Evolutionary conservation across 2,797 vertebrate species (phyloP).

Genomic region (Cichlasoma orientale): DNA sequence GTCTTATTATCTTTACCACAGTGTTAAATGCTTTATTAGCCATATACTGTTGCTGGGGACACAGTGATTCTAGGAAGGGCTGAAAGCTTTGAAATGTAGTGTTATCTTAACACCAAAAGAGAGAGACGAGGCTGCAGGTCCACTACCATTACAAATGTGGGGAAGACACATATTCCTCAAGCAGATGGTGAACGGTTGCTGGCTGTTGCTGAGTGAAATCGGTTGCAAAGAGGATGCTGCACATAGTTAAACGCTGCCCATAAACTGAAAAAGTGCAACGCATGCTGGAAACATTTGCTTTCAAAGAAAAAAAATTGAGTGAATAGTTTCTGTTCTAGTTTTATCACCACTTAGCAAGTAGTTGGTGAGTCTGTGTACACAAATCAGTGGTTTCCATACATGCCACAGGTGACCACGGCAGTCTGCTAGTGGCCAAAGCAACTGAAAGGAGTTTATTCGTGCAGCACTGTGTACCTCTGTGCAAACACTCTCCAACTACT

Average conservation of each 20-base stretch:
- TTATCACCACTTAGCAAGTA: background rate
- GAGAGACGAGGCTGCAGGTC: background rate
- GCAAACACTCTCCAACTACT: background rate
- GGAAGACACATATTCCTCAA: rapidly evolving
- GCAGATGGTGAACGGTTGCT: background rate
- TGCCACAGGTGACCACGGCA: rapidly evolving
- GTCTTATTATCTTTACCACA: conserved; percentile 16
- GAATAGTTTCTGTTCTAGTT: background rate
- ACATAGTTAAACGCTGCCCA: no score
- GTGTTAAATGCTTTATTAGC: conserved; percentile 27
- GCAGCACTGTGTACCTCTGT: background rate
- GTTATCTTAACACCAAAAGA: background rate
- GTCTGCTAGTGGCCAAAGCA: background rate
- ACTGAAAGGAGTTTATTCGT: background rate
- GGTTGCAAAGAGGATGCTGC: background rate
- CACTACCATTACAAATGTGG: no score
- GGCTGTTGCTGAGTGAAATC: background rate
- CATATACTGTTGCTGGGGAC: background rate
- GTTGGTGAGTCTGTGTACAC: background rate
- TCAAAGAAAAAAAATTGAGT: rapidly evolving
- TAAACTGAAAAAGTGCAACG: background rate
- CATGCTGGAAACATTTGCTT: background rate
- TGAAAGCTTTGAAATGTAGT: conserved; percentile 14
- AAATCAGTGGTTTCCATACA: background rate
- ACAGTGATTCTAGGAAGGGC: background rate